phyloP scores from a whole-genome alignment of 2,888 invertebrate genomes.

The Pandemis corylana region DNA sequence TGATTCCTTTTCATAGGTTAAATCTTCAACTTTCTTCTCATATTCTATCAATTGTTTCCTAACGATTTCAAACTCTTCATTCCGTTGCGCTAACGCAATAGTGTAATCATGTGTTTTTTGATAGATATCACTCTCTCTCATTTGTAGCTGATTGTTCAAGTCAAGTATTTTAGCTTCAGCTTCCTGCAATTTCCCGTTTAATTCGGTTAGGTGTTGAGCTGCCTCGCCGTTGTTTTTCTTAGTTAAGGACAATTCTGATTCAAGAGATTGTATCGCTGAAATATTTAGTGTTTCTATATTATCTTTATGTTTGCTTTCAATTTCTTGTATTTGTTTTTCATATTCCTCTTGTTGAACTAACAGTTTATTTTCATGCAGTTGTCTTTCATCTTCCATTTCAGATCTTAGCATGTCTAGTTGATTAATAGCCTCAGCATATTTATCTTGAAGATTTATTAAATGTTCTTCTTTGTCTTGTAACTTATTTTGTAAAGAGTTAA shows the following conservation, averaged over 20 bases:
- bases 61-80: slow-evolving; percentile 76
- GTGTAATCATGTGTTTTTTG: slow-evolving; percentile 74
- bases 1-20: slow-evolving; percentile 81
- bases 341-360: slow-evolving; percentile 77
- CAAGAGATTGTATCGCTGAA: slow-evolving; percentile 55
- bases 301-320: slow-evolving; percentile 56
- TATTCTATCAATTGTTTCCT: slow-evolving; percentile 69
- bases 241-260: slow-evolving; percentile 59
- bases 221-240: slow-evolving; percentile 62
- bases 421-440: slow-evolving; percentile 72
- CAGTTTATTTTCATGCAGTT: slow-evolving; percentile 74
- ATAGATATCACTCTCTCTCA: slow-evolving; percentile 74
- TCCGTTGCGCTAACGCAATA: slow-evolving; percentile 65
- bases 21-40: slow-evolving; percentile 78
- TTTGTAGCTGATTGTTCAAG: slow-evolving; percentile 61
- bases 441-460: slow-evolving; percentile 69
- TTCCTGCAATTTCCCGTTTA: slow-evolving; percentile 54
- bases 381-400: slow-evolving; percentile 78
- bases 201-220: slow-evolving; percentile 57
- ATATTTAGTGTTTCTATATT: slow-evolving; percentile 53
- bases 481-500: slow-evolving; percentile 73
- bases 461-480: slow-evolving; percentile 78
- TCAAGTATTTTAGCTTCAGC: slow-evolving; percentile 59
- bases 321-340: slow-evolving; percentile 69
- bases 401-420: slow-evolving; percentile 75